Evolutionary conservation across 2,113 vertebrate genomes (phyloP).

Genomic region (Callorhinus ursinus): DNA sequence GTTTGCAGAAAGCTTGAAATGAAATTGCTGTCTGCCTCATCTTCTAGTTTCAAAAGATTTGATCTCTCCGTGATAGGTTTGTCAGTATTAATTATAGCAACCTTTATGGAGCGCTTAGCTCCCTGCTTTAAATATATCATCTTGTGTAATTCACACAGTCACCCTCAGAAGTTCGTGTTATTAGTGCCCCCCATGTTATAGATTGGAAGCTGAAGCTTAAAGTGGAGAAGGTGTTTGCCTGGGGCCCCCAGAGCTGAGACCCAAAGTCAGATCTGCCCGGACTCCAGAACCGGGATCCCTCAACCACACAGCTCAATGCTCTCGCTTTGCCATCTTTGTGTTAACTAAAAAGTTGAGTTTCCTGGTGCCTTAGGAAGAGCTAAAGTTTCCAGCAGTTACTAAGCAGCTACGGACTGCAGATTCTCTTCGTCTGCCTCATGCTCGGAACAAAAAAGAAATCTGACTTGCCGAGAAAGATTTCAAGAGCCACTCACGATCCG

Average conservation of each 20-base stretch:
- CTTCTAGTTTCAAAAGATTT: background rate
- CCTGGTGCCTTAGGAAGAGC: background rate
- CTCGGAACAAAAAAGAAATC: background rate
- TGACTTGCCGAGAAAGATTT: background rate
- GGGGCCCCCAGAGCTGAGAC: background rate
- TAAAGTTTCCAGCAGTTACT: background rate
- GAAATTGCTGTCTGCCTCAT: background rate
- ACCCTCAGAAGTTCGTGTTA: background rate
- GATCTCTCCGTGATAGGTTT: background rate
- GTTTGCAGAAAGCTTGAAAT: background rate
- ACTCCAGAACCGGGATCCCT: too few species aligned
- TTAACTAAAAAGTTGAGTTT: background rate
- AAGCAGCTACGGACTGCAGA: background rate
- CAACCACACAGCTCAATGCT: rapidly evolving
- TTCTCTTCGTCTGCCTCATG: background rate
- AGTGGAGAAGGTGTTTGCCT: background rate
- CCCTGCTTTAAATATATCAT: background rate
- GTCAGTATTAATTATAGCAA: background rate
- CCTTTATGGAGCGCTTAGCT: too few species aligned
- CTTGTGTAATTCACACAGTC: background rate
- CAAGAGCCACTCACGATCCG: background rate
- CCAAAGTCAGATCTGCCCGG: background rate
- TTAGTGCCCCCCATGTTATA: background rate
- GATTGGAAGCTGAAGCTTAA: background rate
- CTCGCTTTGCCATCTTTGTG: too few species aligned